Percentiles rank a stretch among this genome's conserved stretches.
phyloP scores from a whole-genome alignment of 2,113 vertebrate species.

The Silurus meridionalis region DNA sequence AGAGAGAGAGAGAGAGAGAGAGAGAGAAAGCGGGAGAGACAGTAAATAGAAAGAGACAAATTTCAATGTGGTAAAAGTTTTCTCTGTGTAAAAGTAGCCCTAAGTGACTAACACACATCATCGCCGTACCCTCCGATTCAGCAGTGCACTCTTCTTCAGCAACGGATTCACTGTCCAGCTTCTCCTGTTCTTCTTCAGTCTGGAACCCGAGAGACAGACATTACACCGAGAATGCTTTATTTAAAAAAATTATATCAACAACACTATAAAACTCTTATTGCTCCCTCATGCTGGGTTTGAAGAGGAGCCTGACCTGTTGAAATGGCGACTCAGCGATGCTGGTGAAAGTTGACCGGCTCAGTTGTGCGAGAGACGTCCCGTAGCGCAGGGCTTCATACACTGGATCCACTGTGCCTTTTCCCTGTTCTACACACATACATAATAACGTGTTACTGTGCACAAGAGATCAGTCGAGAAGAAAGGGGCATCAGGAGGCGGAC shows the following conservation, averaged over 20 bases:
- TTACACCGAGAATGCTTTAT: not conserved
- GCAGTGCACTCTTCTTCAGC: slow-evolving; percentile 68
- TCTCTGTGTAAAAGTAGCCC: not conserved
- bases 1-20: not conserved
- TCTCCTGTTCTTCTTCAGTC: slow-evolving; percentile 73
- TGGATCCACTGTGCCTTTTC: slow-evolving; percentile 74
- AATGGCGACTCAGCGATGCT: slow-evolving; percentile 83
- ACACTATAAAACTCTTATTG: not conserved
- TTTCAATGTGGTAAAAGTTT: not conserved
- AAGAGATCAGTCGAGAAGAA: not conserved
- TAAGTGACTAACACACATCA: not conserved
- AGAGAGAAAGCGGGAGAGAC: not conserved
- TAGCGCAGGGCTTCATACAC: slow-evolving; percentile 87
- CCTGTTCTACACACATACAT: slow-evolving; percentile 60
- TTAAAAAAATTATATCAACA: not conserved
- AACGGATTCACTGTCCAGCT: slow-evolving; percentile 72
- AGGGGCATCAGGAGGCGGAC: not conserved
- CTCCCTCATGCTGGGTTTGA: not conserved
- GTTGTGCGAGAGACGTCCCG: slow-evolving; percentile 85
- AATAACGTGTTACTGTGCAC: not conserved
- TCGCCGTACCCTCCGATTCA: slow-evolving; percentile 61
- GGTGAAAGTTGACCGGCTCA: slow-evolving; percentile 82
- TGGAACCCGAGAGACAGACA: slow-evolving; percentile 43
- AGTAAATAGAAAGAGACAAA: not conserved
- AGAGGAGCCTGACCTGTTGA: slow-evolving; percentile 61